Conservation (phyloP, 2,113 vertebrate genomes). For the Scophthalmus maximus region DNA sequence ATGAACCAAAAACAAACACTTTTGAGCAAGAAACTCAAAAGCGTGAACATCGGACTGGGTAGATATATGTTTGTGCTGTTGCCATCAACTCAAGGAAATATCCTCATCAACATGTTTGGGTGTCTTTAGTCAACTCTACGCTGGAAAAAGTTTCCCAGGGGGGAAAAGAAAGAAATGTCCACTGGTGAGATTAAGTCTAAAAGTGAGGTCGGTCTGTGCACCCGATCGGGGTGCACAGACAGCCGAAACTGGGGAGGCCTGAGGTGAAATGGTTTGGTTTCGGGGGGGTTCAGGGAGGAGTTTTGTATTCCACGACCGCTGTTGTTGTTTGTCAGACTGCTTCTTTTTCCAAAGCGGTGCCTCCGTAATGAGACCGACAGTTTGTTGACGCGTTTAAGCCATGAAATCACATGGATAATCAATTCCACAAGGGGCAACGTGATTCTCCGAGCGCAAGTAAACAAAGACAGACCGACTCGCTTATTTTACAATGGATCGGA, state of each 20-base stretch:
- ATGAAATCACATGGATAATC: slow-evolving; percentile 2
- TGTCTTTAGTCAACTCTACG: not conserved
- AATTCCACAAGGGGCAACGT: not conserved
- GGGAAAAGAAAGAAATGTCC: slow-evolving; percentile 19
- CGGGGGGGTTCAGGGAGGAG: not conserved
- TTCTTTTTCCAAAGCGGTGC: slow-evolving; percentile 10
- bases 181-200: slow-evolving; percentile 13
- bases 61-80: too few relatives aligned
- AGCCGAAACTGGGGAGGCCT: slow-evolving; percentile 13
- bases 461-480: not conserved
- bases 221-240: slow-evolving; percentile 44
- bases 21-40: not conserved
- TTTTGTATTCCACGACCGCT: slow-evolving; percentile 8
- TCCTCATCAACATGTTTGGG: not conserved
- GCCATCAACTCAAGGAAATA: too few relatives aligned
- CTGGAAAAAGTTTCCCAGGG: too few relatives aligned
- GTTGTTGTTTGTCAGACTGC: not conserved
- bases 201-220: slow-evolving; percentile 19
- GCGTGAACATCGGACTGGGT: too few relatives aligned
- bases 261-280: slow-evolving; percentile 33
- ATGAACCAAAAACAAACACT: not conserved
- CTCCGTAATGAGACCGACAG: not conserved
- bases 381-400: slow-evolving; percentile 30
- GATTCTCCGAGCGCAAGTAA: slow-evolving; percentile 26
- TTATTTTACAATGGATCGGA: slow-evolving; percentile 23